These are phyloP conservation scores for Malaclemys terrapin DNA, from an alignment of 2,113 vertebrate genomes.

Conservation along the genomic window DNA sequence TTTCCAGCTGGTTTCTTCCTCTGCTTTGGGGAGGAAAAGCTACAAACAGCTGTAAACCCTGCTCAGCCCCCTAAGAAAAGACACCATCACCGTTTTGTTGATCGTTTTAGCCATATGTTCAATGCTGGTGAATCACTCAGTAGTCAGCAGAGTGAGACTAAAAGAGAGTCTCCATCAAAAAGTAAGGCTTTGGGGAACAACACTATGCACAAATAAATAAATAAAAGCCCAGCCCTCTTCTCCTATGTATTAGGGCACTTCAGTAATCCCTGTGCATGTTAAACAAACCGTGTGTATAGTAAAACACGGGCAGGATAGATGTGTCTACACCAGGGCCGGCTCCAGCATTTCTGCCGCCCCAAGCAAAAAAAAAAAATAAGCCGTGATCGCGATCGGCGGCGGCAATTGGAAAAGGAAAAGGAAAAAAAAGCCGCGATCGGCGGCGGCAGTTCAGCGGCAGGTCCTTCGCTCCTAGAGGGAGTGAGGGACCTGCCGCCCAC, in stretches of 20 bases:
- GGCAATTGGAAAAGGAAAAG: too few species aligned
- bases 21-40: slow-evolving; percentile 50
- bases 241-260: background rate
- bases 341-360: too few species aligned
- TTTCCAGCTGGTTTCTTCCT: slow-evolving; percentile 36
- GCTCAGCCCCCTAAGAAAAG: background rate
- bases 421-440: too few species aligned
- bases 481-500: too few species aligned
- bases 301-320: background rate
- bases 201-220: rapidly evolving
- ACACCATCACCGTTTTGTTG: background rate
- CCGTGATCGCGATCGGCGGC: too few species aligned
- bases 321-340: too few species aligned
- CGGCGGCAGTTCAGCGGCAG: too few species aligned
- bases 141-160: background rate
- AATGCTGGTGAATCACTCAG: slow-evolving; percentile 1
- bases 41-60: slow-evolving; percentile 24
- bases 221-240: background rate
- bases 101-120: background rate
- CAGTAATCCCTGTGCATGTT: background rate
- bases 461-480: too few species aligned
- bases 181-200: background rate
- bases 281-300: background rate
- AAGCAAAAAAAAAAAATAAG: too few species aligned
- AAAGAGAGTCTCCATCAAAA: background rate